Evolutionary conservation across 2,797 vertebrate species (phyloP).

Genomic region (Hafferia zeledoni): DNA sequence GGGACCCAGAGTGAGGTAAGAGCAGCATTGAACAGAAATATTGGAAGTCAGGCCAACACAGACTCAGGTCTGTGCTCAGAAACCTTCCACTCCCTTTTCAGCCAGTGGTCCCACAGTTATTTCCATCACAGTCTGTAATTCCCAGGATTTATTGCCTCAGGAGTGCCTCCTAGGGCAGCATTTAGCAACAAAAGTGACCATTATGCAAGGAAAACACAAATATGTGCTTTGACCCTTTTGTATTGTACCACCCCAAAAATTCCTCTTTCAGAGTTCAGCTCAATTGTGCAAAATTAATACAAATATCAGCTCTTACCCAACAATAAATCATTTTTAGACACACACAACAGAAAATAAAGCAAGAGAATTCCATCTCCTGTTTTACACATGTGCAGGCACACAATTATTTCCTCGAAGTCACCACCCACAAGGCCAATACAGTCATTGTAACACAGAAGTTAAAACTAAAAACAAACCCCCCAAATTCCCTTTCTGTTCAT

Average conservation of each 20-base stretch:
- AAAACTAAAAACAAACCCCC: neutral
- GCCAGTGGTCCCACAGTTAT: neutral
- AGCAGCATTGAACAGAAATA: neutral
- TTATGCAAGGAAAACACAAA: neutral
- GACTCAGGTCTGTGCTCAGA: neutral
- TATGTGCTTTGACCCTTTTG: neutral
- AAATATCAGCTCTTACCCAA: neutral
- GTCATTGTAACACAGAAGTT: neutral
- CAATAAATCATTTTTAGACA: neutral
- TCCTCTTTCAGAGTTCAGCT: neutral
- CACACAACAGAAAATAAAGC: neutral
- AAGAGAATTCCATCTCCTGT: neutral
- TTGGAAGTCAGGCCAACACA: neutral
- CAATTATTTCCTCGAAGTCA: neutral
- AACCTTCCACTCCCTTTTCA: neutral
- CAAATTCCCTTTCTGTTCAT: neutral
- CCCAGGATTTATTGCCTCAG: neutral
- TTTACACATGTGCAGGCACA: neutral
- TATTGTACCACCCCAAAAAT: neutral
- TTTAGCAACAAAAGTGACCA: neutral
- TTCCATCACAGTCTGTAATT: neutral
- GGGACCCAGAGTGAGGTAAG: neutral
- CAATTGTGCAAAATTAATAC: neutral
- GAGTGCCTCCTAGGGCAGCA: neutral
- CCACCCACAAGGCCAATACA: neutral